phyloP scores from a whole-genome alignment of 1,140 invertebrate species.

The Pogonus chalceus region DNA sequence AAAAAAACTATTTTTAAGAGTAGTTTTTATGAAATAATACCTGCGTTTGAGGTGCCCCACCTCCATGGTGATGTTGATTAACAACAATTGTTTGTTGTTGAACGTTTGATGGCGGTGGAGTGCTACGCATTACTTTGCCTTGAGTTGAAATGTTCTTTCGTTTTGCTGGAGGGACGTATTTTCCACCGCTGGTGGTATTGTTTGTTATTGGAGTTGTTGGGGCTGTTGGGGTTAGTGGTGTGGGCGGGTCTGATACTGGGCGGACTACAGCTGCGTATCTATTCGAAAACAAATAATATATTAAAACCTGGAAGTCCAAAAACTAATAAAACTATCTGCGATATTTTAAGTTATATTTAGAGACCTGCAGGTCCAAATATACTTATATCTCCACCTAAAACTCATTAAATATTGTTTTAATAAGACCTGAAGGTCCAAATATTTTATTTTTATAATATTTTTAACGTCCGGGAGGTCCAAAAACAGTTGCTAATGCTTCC shows the following conservation, averaged over 20 bases:
- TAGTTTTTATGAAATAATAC: too few relatives aligned
- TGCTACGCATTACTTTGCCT: conserved; percentile 45
- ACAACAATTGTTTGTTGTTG: conserved; percentile 8
- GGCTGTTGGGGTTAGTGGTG: conserved; percentile 10
- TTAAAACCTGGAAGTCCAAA: background rate
- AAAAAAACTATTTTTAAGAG: conserved; percentile 43
- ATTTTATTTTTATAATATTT: background rate
- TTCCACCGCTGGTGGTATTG: conserved; percentile 34
- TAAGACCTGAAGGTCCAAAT: background rate
- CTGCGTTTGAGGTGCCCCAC: background rate
- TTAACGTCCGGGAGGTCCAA: background rate
- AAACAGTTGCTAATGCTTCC: too few relatives aligned
- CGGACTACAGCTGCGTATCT: conserved; percentile 60
- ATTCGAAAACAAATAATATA: background rate
- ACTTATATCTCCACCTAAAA: too few relatives aligned
- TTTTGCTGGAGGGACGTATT: conserved; percentile 69
- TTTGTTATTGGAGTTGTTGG: background rate
- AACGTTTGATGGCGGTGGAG: conserved; percentile 36
- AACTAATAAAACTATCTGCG: too few relatives aligned
- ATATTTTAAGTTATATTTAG: too few relatives aligned
- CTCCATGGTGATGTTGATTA: background rate
- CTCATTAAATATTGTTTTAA: too few relatives aligned
- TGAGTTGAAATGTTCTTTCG: conserved; percentile 51
- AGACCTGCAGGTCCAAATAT: too few relatives aligned
- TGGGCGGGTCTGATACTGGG: conserved; percentile 21